These are phyloP conservation scores for Kuschelorhynchus macadamiae DNA, from an alignment of 2,888 invertebrate genomes.

Conservation along the genomic window DNA sequence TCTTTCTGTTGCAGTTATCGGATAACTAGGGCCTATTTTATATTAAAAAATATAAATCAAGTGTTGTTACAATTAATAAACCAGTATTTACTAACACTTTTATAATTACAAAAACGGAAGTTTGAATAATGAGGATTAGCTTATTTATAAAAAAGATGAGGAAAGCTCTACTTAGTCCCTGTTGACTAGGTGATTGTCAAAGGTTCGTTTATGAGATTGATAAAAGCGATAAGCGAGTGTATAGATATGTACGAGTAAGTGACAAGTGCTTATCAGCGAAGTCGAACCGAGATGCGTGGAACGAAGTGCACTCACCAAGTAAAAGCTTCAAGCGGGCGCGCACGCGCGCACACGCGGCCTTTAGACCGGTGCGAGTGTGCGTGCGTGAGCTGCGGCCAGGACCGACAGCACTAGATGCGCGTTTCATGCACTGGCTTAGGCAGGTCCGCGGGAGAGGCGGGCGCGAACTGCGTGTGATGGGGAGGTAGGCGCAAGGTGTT, in stretches of 20 bases:
- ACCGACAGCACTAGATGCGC: conserved; percentile 74
- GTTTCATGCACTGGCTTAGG: conserved; percentile 80
- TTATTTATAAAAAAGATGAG: conserved; percentile 12
- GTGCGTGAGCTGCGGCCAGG: conserved; percentile 53
- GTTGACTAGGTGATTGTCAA: conserved; percentile 21
- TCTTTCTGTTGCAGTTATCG: too few species aligned
- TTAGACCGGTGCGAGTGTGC: conserved; percentile 55
- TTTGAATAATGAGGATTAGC: not conserved
- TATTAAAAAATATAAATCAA: too few species aligned
- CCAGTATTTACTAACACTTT: too few species aligned
- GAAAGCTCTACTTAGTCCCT: not conserved
- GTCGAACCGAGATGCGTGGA: conserved; percentile 16
- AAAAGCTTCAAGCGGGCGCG: conserved; percentile 36
- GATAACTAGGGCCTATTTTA: too few species aligned
- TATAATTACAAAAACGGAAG: not conserved
- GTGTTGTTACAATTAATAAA: too few species aligned
- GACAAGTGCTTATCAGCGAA: conserved; percentile 33
- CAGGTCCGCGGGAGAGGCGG: conserved; percentile 74
- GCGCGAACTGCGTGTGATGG: conserved; percentile 71
- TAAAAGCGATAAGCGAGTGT: not conserved
- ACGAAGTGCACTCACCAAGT: conserved; percentile 40
- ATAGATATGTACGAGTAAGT: conserved; percentile 32
- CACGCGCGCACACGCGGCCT: conserved; percentile 33
- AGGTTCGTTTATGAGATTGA: not conserved
- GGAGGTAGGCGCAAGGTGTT: conserved; percentile 71